These are phyloP conservation scores for Callosobruchus maculatus DNA, from an alignment of 2,888 invertebrate species.

Conservation along the genomic window DNA sequence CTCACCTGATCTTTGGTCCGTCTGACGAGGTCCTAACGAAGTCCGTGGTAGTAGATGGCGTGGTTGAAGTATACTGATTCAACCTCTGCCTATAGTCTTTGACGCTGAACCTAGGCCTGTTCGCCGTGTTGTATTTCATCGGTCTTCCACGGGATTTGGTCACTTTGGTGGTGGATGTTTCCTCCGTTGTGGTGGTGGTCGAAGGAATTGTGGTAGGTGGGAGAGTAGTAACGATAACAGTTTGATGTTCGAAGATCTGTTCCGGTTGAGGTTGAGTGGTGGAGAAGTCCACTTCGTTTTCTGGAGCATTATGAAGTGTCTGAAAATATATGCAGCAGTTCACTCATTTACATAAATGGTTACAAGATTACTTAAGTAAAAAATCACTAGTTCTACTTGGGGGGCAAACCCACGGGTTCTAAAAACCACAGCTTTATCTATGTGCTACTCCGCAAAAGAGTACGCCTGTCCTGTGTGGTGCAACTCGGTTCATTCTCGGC, in stretches of 20 bases:
- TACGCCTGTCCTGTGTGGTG: too few species aligned
- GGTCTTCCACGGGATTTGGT: conserved; percentile 41
- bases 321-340: too few species aligned
- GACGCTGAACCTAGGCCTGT: conserved; percentile 70
- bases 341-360: too few species aligned
- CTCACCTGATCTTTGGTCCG: conserved; percentile 17
- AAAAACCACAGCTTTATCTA: too few species aligned
- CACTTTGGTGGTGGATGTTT: conserved; percentile 36
- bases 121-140: conserved; percentile 55
- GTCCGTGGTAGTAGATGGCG: conserved; percentile 34
- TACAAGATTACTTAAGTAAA: not conserved
- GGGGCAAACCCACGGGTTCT: too few species aligned
- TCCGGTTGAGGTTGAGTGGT: conserved; percentile 18
- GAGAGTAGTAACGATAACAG: conserved; percentile 28
- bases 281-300: conserved; percentile 41
- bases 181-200: conserved; percentile 39
- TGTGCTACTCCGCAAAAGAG: too few species aligned
- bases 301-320: conserved; percentile 31
- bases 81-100: conserved; percentile 70
- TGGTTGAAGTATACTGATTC: conserved; percentile 54
- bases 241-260: conserved; percentile 5
- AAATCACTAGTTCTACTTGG: not conserved
- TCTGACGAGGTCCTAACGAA: conserved; percentile 17
- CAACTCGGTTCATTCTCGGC: too few species aligned
- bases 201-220: conserved; percentile 41